Conservation (phyloP, 1,140 invertebrate genomes). For the Caenorhabditis remanei region DNA sequence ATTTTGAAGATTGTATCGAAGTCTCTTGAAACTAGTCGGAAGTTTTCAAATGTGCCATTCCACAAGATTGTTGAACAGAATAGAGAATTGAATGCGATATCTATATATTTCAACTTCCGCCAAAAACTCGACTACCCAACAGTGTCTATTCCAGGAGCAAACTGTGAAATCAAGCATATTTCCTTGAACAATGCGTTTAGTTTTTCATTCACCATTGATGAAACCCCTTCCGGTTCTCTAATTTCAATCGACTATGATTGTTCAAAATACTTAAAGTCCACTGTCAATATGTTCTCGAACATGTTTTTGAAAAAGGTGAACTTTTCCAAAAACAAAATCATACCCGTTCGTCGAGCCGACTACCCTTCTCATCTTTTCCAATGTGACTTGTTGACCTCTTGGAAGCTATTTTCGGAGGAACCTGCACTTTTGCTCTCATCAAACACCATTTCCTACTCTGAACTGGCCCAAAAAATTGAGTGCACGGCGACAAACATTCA, state of each 20-base stretch:
- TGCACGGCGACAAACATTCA: not conserved
- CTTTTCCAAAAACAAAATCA: not conserved
- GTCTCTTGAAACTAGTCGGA: conserved; percentile 25
- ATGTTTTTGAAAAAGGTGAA: conserved; percentile 27
- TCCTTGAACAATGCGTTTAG: conserved; percentile 71
- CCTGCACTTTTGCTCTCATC: conserved; percentile 40
- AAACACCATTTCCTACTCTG: conserved; percentile 38
- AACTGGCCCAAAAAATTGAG: not conserved
- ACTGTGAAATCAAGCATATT: conserved; percentile 66
- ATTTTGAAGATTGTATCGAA: conserved; percentile 61
- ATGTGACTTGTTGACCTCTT: conserved; percentile 34
- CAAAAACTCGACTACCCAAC: conserved; percentile 73
- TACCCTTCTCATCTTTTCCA: not conserved
- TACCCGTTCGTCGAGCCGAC: conserved; percentile 1
- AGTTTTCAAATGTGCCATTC: conserved; percentile 69
- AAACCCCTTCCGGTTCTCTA: conserved; percentile 57
- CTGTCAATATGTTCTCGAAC: conserved; percentile 50
- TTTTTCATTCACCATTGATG: conserved; percentile 72
- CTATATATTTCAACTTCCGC: conserved; percentile 73
- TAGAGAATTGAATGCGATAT: not conserved
- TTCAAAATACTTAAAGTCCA: conserved; percentile 37
- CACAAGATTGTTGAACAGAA: conserved; percentile 68
- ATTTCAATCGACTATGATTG: conserved; percentile 67
- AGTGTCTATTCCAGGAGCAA: conserved; percentile 63
- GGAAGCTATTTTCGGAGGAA: conserved; percentile 46